These are phyloP conservation scores for Meriones unguiculatus DNA, from an alignment of 2,113 vertebrate genomes.

Conservation along the genomic window DNA sequence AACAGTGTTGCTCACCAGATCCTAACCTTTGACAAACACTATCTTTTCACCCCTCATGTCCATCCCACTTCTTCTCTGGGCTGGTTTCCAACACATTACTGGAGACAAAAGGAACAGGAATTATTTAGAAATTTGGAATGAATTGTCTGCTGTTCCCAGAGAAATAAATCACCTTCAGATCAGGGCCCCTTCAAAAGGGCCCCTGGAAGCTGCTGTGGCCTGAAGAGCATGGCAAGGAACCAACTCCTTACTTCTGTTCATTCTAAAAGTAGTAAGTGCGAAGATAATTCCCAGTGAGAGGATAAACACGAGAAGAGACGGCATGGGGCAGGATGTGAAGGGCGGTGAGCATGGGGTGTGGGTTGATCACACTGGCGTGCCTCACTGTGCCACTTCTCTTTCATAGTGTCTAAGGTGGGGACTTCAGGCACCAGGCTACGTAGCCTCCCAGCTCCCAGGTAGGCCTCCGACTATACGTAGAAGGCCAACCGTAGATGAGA, in stretches of 20 bases:
- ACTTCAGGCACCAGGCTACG: neutral
- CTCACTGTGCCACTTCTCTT: no score
- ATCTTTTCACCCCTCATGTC: neutral
- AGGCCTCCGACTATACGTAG: rapidly evolving
- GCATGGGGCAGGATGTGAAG: neutral
- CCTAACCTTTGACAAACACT: neutral
- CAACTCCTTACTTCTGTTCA: neutral
- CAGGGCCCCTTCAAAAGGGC: neutral
- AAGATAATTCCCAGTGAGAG: neutral
- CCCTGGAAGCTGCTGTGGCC: neutral
- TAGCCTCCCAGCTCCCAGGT: neutral
- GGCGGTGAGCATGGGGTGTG: neutral
- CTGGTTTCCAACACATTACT: neutral
- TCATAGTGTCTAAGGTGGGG: neutral
- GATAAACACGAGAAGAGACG: neutral
- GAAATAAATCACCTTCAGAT: neutral
- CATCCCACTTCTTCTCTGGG: neutral
- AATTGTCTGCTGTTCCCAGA: neutral
- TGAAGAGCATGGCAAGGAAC: neutral
- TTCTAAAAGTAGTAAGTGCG: neutral
- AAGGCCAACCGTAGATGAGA: neutral
- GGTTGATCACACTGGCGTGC: neutral
- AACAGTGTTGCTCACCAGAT: neutral
- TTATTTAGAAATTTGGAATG: neutral
- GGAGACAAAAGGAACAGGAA: neutral